Base-by-base conservation (phyloP, 1,140 invertebrate species). In the Drosophila mayri region DNA sequence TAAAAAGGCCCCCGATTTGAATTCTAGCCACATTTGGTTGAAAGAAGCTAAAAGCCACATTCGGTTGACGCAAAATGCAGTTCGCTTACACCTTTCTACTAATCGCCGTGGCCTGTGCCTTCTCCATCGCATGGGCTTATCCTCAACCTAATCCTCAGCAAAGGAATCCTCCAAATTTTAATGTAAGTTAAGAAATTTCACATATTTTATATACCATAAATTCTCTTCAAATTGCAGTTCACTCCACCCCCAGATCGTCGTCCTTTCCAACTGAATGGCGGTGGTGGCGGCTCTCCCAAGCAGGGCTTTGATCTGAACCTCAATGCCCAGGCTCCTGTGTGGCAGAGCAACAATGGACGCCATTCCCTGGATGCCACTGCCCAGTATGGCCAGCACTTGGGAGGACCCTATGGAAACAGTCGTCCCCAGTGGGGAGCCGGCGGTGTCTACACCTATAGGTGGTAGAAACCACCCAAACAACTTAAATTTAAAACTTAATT, bases 341-440 rank as follows among this genome's bases (percentile, higher is more conserved):
- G 91, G 91, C 71, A 80, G 38, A 92, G 91, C 40, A n/a, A 44
- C 7, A 92, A 92, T 62, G 91, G 88, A 22, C 68, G 90, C 22
- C 88, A 92, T 44, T 79, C 75, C 8, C 18, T 92, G 1, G 86
- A 91, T 54, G 91, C 65, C 9, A 87, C 78, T 4, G 91, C 77
- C 7, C 70, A 73, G 25, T 92, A 92, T 46, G 72, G 62, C 7
- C 91, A 92, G 58, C 91, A 92, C 52, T 47, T 92, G 25, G 88
- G 91, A 14, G 91, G 91, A 46, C 91, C 79, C 18, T 92, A 88
- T 62, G 91, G 91, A 46, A 92, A 85, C 44, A 90, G 91, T 40
- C 75, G 65, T 10, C 85, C 91, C 6, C 76, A 91, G 44, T 90
- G 35, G 25, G 76, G 88, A 12, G 87, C 55, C n/a, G 91, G 91